A percentile compares a stretch with the other conserved stretches of the same genome.
Evolutionary conservation across 2,797 vertebrate genomes (phyloP).

Genomic region (Siniperca obscura): DNA sequence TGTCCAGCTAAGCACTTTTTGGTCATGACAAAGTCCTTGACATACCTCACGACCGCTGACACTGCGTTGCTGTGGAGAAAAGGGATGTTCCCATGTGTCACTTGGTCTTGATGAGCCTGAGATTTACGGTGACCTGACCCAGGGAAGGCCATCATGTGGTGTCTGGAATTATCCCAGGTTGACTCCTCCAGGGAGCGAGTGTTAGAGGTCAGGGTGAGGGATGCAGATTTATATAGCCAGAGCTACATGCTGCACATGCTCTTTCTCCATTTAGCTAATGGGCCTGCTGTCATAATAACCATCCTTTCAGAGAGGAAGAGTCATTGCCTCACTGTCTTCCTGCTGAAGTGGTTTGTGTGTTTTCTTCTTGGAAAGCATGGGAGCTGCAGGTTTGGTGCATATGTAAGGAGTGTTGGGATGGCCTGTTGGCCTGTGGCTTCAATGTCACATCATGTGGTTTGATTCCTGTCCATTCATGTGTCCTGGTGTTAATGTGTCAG

Average conservation of each 20-base stretch:
- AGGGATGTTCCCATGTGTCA: conserved; percentile 58
- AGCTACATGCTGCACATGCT: conserved; percentile 62
- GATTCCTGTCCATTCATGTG: conserved; percentile 6
- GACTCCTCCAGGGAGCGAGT: conserved; percentile 53
- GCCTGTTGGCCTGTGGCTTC: conserved; percentile 10
- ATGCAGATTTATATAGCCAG: conserved; percentile 70
- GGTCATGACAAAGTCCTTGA: conserved; percentile 61
- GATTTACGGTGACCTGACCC: conserved; percentile 80
- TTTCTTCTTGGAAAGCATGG: conserved; percentile 52
- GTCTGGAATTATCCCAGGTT: conserved; percentile 69
- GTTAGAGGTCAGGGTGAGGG: conserved; percentile 73
- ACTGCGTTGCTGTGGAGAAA: conserved; percentile 5
- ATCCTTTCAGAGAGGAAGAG: conserved; percentile 78
- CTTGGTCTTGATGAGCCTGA: conserved; percentile 66
- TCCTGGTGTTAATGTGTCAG: not conserved
- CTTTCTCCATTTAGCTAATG: conserved; percentile 92
- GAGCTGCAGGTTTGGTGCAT: conserved; percentile 38
- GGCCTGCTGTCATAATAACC: conserved; percentile 87
- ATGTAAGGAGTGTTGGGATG: conserved; percentile 12
- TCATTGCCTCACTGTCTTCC: conserved; percentile 69
- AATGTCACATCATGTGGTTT: conserved; percentile 22
- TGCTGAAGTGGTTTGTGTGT: conserved; percentile 56
- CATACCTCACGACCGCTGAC: conserved; percentile 44
- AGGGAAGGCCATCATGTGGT: conserved; percentile 55
- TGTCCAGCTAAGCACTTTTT: conserved; percentile 62